Evolutionary conservation across 1,140 invertebrate genomes (phyloP), one percentile per base, ranked within the genome.

Genomic region (Heliconius eleuchia): DNA sequence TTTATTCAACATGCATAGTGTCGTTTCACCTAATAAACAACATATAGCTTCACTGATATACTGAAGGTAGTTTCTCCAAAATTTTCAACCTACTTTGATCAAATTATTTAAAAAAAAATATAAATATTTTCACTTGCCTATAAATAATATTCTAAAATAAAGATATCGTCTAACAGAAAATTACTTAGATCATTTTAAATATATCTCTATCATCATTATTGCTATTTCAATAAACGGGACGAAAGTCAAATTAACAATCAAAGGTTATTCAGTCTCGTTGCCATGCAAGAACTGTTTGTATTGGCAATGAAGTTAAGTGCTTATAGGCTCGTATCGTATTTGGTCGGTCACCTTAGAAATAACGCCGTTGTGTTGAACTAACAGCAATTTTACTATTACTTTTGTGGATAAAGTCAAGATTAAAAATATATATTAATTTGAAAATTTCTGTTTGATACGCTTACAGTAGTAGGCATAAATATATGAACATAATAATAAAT

Each of bases 191-290:
- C 23, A 27, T 13, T 16, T 66, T 27, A 30, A 66, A 66, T 27
- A 23, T 66, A 13, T 1, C 7, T 52, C 55, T n/a, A 23, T 23
- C 9, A n/a, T 57, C 23, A 55, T 55, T 55, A 57, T 57, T 66
- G 23, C 23, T 23, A 66, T 66, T 66, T 27, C 9, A 27, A 9
- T 16, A 23, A 66, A 66, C 23, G n/a, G 57, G 60, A n/a, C 23
- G 7, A 66, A 66, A 13, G 60, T 66, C 60, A 66, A 66, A 66
- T 30, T 2, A 66, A 66, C 60, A 66, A 66, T 66, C 23, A 30
- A 66, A 66, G 23, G 60, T 66, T 27, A 66, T 66, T 66, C n/a
- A 27, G 60, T 66, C 60, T 66, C 60, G 60, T 66, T 27, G 9
- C 23, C 11, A 66, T 16, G 23, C 23, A 27, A 27, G n/a, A 66